Base-by-base conservation (phyloP, 2,113 vertebrate genomes). In the Nettapus auritus region DNA sequence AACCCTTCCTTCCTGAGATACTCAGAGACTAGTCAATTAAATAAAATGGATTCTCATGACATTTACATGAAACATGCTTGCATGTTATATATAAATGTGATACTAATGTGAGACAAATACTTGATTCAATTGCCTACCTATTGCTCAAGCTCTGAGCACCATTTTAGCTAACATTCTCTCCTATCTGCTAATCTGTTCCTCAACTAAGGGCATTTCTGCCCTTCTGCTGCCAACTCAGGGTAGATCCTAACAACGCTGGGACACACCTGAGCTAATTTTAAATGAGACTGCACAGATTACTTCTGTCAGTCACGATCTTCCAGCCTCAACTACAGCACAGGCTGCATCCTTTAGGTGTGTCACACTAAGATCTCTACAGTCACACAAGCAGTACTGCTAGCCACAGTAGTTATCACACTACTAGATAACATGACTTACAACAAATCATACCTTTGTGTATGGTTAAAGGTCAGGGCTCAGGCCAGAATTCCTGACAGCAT, bases 81-180 rank as follows among this genome's bases (percentile, higher is more conserved):
- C 17, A 62, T 38, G 19, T 38, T 56, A 23, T 4, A 22, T 52
- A 40, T 75, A 57, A 63, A 84, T 15, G 20, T 19, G 16, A 56
- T 57, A 48, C 8, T 12, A 42, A 77, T 26, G 12, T 66, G 42
- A 34, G 34, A 64, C 20, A 60, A 48, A 60, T 40, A 57, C 44
- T 34, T 76, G 13, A 19, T 46, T 60, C 29, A 57, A 67, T 42
- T 33, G 63, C 33, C 18, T 18, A 50, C 40, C 25, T 52, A 11
- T 4, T 34, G 29, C 33, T 48, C 17, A 25, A 36, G 9, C 25
- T 73, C 53, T 69, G 25, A 0, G 0, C 6, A 71, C 28, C 16
- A 17, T 57, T 67, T 50, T 19, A 66, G 20, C 13, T 28, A 55
- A 50, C 6, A 1, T 25, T 62, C 42, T n/a, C 42, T 23, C 1